phyloP scores from a whole-genome alignment of 2,888 invertebrate species.

The Lepidocyrtinus sp. region DNA sequence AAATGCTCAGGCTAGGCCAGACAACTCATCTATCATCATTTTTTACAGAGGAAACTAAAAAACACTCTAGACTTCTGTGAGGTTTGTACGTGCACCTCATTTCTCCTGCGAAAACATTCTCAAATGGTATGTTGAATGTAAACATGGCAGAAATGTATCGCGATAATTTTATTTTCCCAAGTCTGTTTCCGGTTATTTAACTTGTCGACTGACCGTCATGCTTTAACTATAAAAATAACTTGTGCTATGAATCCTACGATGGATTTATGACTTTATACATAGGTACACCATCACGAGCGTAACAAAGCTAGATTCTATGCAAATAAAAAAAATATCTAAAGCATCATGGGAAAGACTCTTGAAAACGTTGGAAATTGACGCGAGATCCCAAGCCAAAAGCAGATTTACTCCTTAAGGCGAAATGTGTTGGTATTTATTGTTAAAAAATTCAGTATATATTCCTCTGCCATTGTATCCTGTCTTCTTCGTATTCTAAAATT shows the following conservation, averaged over 20 bases:
- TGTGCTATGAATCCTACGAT: neutral
- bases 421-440: too few species aligned
- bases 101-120: too few species aligned
- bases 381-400: neutral
- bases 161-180: neutral
- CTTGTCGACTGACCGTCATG: neutral
- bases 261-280: neutral
- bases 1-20: too few species aligned
- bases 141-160: neutral
- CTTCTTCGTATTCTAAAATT: too few species aligned
- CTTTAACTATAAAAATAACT: neutral
- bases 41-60: too few species aligned
- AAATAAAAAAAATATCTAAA: neutral
- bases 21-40: too few species aligned
- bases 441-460: too few species aligned
- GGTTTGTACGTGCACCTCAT: too few species aligned
- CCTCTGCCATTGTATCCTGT: too few species aligned
- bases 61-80: too few species aligned
- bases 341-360: neutral
- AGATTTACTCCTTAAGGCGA: neutral
- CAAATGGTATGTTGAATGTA: neutral
- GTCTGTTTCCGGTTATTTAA: slow-evolving; percentile 31
- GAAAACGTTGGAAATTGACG: neutral
- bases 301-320: too few species aligned
- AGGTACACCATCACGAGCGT: too few species aligned